These are phyloP conservation scores for Epistrophe eligans DNA, from an alignment of 2,888 invertebrate genomes.

Conservation along the genomic window DNA sequence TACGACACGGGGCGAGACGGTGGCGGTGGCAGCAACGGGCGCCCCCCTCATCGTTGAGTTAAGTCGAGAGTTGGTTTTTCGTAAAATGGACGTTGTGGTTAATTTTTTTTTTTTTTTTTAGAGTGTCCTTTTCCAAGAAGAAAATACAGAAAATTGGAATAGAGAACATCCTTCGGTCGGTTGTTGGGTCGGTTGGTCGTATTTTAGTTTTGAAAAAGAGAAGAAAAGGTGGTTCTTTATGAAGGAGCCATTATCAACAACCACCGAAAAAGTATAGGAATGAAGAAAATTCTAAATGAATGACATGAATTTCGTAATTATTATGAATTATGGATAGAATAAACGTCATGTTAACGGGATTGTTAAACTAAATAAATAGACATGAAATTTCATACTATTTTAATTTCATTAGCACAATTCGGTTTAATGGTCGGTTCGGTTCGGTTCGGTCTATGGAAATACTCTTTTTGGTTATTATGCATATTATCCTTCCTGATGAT, in stretches of 20 bases:
- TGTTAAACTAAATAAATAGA: constrained; percentile 76
- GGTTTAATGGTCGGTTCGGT: constrained; percentile 62
- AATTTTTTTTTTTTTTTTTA: constrained; percentile 13
- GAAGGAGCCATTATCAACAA: neutral
- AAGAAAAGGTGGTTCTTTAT: constrained; percentile 8
- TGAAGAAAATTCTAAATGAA: constrained; percentile 62
- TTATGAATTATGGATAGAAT: constrained; percentile 76
- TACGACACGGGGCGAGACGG: too few relatives aligned
- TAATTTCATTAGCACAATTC: constrained; percentile 76
- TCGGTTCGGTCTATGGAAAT: constrained; percentile 14
- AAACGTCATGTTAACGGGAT: constrained; percentile 75
- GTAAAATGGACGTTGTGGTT: constrained; percentile 50
- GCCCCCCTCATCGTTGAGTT: neutral
- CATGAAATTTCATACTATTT: constrained; percentile 76
- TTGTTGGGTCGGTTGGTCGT: constrained; percentile 5
- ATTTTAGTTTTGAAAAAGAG: neutral
- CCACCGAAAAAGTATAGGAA: constrained; percentile 50
- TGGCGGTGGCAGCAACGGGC: constrained; percentile 11
- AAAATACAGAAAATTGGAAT: constrained; percentile 26
- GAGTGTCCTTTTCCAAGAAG: constrained; percentile 21
- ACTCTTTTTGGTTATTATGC: constrained; percentile 1
- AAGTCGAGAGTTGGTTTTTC: constrained; percentile 48
- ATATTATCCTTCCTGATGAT: neutral
- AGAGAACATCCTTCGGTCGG: constrained; percentile 16
- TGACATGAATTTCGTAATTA: constrained; percentile 75